Percentiles rank a stretch among this genome's conserved stretches.
These are phyloP conservation scores for Malthinus flaveolus DNA, from an alignment of 2,888 invertebrate genomes.

Conservation along the genomic window DNA sequence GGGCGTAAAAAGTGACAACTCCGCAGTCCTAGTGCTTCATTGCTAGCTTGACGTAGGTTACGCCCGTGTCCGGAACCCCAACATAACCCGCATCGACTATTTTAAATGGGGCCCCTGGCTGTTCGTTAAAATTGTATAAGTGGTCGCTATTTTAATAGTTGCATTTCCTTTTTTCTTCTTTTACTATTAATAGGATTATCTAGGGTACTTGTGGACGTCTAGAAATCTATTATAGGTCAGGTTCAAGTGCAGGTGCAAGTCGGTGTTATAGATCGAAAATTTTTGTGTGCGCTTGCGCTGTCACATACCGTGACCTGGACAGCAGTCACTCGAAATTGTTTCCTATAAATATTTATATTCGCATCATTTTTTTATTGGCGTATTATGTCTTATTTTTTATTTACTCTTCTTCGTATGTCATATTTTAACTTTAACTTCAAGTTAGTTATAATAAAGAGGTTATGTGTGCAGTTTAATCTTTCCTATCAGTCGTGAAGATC, in stretches of 20 bases:
- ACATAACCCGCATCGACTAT: conserved; percentile 32
- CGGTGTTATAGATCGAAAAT: conserved; percentile 41
- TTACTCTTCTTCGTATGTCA: no score
- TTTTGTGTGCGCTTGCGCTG: conserved; percentile 41
- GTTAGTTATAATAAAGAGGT: no score
- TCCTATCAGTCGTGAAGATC: no score
- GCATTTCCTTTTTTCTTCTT: conserved; percentile 1
- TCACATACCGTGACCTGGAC: conserved; percentile 25
- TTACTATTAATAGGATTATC: conserved; percentile 36
- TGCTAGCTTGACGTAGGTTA: conserved; percentile 50
- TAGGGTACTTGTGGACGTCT: conserved; percentile 46
- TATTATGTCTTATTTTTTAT: no score
- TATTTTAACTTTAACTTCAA: no score
- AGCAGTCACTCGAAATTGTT: conserved; percentile 14
- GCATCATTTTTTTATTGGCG: background rate
- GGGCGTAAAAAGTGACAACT: conserved; percentile 40
- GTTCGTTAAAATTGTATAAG: background rate
- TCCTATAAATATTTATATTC: conserved; percentile 19
- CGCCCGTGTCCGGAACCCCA: conserved; percentile 44
- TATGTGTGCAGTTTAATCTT: no score
- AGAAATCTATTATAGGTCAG: conserved; percentile 53
- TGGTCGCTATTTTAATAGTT: background rate
- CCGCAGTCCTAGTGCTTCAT: conserved; percentile 33
- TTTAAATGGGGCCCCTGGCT: background rate
- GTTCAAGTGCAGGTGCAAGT: conserved; percentile 56